Base-by-base conservation (phyloP, 92 coral and sea anemone genomes). In the Siderastrea radians region DNA sequence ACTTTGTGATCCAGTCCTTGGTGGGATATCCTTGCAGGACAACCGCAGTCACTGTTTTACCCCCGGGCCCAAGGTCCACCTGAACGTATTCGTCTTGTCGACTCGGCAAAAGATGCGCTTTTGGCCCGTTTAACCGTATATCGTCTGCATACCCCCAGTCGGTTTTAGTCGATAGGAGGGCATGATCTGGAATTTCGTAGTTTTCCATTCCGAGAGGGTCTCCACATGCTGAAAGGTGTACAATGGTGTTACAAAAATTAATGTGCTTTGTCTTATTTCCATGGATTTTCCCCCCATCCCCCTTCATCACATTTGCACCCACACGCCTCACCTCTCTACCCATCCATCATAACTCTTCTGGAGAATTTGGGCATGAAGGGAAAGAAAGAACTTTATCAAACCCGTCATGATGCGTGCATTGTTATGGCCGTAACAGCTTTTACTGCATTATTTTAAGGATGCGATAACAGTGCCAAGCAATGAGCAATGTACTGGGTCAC, bases 171-270 rank as follows among this genome's bases (percentile, higher is more conserved):
- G 87, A 26, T 7, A 83, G 83, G 15, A 92, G n/a, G 16, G 86
- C 75, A 46, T 49, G 8, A 26, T 57, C 51, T 49, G 77, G 80
- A 46, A 92, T 83, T 7, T 88, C 80, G 47, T 11, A 59, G 87
- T 68, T 88, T 59, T 92, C 94, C 94, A 92, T 92, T 63, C 94
- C 94, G 53, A 92, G 92, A 19, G 92, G 66, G 43, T 77, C 72
- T 43, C 83, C 92, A 72, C 94, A 92, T 5, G 66, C 94, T 92
- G 50, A 61, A 76, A 50, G 12, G 65, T 11, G 19, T 19, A 50
- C 9, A 1, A 45, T 1, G 83, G 7, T 2, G 72, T 50, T 0
- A 38, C 2, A 1, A 6, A 45, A 65, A 46, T n/a, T 51, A 17
- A 26, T 26, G 38, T 26, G 38, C 38, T 26, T 26, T 26, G 38